Evolutionary conservation across 2,888 invertebrate genomes (phyloP).

Genomic region (Clistopyga incitator): DNA sequence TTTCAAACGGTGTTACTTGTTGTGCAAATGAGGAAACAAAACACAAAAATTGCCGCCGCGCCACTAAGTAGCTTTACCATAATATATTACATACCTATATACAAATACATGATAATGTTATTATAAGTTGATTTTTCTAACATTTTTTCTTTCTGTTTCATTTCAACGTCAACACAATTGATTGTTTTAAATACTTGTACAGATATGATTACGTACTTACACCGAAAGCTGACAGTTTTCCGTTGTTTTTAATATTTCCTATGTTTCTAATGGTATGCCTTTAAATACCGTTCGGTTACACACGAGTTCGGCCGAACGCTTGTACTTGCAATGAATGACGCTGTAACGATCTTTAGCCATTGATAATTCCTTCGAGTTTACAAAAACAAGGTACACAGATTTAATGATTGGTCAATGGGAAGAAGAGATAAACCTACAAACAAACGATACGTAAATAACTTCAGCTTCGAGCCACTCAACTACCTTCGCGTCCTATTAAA

Average conservation of each 20-base stretch:
- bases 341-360: background rate
- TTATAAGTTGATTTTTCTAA: slow-evolving; percentile 31
- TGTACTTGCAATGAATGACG: background rate
- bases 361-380: slow-evolving; percentile 15
- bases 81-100: slow-evolving; percentile 57
- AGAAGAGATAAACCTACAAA: slow-evolving; percentile 43
- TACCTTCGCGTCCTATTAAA: slow-evolving; percentile 70
- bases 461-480: slow-evolving; percentile 69
- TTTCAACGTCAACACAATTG: slow-evolving; percentile 22
- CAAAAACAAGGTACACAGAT: slow-evolving; percentile 54
- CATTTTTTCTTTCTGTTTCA: slow-evolving; percentile 29
- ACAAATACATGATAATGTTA: slow-evolving; percentile 60
- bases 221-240: slow-evolving; percentile 44
- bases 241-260: slow-evolving; percentile 30
- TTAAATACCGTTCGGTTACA: slow-evolving; percentile 31
- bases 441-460: slow-evolving; percentile 64
- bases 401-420: slow-evolving; percentile 52
- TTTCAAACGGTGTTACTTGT: slow-evolving; percentile 64
- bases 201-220: slow-evolving; percentile 66
- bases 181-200: slow-evolving; percentile 64
- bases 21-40: slow-evolving; percentile 53
- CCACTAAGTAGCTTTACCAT: slow-evolving; percentile 56
- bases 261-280: slow-evolving; percentile 44
- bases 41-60: slow-evolving; percentile 37
- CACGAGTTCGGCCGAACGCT: slow-evolving; percentile 1